phyloP scores from a whole-genome alignment of 2,797 vertebrate genomes.

The Pipistrellus pygmaeus region DNA sequence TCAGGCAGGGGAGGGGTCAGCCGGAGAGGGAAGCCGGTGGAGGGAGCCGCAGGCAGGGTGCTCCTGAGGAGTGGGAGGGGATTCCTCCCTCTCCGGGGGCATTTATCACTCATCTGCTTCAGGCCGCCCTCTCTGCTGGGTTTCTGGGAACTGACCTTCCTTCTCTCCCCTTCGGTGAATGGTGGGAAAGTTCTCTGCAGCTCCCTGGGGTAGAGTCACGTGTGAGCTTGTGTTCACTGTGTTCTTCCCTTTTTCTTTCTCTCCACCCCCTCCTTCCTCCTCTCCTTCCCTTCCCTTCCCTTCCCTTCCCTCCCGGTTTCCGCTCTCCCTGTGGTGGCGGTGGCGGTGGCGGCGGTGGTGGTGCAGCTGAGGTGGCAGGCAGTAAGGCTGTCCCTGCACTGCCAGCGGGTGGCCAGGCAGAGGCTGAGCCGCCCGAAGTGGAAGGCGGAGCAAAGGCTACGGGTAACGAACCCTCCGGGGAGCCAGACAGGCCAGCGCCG shows the following conservation, averaged over 20 bases:
- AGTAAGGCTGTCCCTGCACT: conserved; percentile 78
- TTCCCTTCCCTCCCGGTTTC: neutral
- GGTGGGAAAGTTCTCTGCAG: conserved; percentile 19
- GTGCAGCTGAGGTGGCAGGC: conserved; percentile 86
- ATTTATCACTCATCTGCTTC: neutral
- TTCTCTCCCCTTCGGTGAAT: conserved; percentile 45
- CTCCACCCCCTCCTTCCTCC: neutral
- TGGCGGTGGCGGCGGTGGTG: conserved; percentile 66
- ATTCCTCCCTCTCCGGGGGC: neutral
- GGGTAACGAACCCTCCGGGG: conserved; percentile 83
- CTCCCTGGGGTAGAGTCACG: neutral
- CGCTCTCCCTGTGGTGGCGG: conserved; percentile 46
- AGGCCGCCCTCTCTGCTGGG: neutral
- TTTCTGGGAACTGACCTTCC: conserved; percentile 69
- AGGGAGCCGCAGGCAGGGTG: neutral
- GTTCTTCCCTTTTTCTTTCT: conserved; percentile 69
- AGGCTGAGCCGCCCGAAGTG: conserved; percentile 83
- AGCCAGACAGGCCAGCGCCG: conserved; percentile 40
- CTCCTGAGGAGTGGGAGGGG: neutral
- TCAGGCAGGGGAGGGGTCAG: neutral
- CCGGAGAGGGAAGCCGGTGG: neutral
- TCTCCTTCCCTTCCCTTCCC: conserved; percentile 3
- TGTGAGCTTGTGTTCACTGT: conserved; percentile 70
- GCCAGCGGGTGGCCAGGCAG: conserved; percentile 85
- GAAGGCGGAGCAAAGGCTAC: conserved; percentile 84